phyloP scores from a whole-genome alignment of 1,140 invertebrate species.

The Pollicipes pollicipes region DNA sequence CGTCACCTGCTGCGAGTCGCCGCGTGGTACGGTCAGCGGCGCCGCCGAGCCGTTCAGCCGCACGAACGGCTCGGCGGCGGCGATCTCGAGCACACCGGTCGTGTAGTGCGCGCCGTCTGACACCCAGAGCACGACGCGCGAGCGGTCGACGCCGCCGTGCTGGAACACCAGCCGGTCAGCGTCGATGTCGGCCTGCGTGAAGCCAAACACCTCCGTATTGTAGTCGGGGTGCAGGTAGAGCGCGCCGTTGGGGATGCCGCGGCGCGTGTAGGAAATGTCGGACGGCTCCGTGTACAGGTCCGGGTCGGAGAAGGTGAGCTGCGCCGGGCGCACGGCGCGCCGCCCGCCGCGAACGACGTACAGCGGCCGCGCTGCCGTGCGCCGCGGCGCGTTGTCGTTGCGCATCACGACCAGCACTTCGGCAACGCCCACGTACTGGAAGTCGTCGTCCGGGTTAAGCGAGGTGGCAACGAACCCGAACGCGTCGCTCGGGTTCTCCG shows the following conservation, averaged over 20 bases:
- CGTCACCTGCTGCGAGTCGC: not conserved
- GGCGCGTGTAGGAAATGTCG: conserved; percentile 59
- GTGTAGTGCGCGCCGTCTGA: conserved; percentile 38
- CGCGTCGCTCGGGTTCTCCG: conserved; percentile 22
- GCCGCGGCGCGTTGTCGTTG: conserved; percentile 73
- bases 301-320: conserved; percentile 52
- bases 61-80: conserved; percentile 32
- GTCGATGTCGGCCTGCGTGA: conserved; percentile 67
- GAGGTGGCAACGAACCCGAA: conserved; percentile 23
- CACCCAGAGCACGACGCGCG: conserved; percentile 56
- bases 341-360: conserved; percentile 63
- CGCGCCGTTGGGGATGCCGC: conserved; percentile 55
- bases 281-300: conserved; percentile 61
- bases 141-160: conserved; percentile 54
- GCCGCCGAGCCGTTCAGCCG: not conserved
- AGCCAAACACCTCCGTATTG: conserved; percentile 43
- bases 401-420: conserved; percentile 55
- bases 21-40: not conserved
- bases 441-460: conserved; percentile 38
- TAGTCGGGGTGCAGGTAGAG: conserved; percentile 43
- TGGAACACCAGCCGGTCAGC: conserved; percentile 57
- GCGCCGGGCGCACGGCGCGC: conserved; percentile 49
- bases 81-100: conserved; percentile 29
- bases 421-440: conserved; percentile 62
- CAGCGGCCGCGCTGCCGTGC: conserved; percentile 52